A percentile compares a stretch with the other conserved stretches of the same genome.
Evolutionary conservation across 1,140 invertebrate species (phyloP).

Genomic region (Gryllus bimaculatus): DNA sequence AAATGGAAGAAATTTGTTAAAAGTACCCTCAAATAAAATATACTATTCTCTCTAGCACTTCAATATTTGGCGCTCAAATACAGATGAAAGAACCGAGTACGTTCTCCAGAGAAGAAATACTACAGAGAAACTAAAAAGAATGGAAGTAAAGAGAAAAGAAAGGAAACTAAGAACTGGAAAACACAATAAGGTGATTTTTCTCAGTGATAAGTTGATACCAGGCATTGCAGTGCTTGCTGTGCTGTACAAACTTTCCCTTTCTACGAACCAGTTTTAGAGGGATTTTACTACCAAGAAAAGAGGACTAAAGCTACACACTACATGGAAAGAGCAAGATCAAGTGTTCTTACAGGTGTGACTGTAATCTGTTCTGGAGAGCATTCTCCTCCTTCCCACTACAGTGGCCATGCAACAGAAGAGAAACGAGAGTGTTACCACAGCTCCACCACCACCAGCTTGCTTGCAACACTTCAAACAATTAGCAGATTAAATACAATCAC

Average conservation of each 20-base stretch:
- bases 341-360: conserved; percentile 54
- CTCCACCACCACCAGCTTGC: conserved; percentile 7
- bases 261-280: neutral
- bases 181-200: neutral
- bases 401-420: conserved; percentile 51
- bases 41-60: too few relatives aligned
- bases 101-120: too few relatives aligned
- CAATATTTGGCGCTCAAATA: too few relatives aligned
- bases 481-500: conserved; percentile 11
- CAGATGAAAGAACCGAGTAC: too few relatives aligned
- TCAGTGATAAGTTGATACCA: neutral
- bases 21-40: too few relatives aligned
- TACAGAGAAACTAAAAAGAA: too few relatives aligned
- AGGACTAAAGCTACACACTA: conserved; percentile 13
- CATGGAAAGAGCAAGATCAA: conserved; percentile 20
- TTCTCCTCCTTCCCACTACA: conserved; percentile 58
- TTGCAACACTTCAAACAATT: conserved; percentile 15
- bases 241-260: neutral
- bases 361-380: conserved; percentile 58
- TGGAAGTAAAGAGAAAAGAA: too few relatives aligned
- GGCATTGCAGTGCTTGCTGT: neutral
- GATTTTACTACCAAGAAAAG: neutral
- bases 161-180: neutral
- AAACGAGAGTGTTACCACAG: conserved; percentile 28
- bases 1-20: too few relatives aligned